Evolutionary conservation across 2,113 vertebrate species (phyloP).

Genomic region (Tachysurus vachellii): DNA sequence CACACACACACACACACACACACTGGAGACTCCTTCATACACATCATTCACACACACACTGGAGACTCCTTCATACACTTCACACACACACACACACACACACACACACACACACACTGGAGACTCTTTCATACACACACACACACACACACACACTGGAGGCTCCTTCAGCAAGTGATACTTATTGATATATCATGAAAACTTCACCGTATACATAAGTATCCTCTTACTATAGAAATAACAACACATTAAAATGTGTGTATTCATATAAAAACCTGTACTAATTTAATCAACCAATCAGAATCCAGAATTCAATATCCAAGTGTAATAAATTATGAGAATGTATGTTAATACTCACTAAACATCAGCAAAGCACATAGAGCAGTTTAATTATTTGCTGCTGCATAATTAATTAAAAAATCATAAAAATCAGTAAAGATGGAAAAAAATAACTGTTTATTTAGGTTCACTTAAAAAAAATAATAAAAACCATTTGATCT

Average conservation of each 20-base stretch:
- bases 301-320: neutral
- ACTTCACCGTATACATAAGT: neutral
- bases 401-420: neutral
- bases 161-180: no score
- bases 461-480: slow-evolving; percentile 42
- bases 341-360: neutral
- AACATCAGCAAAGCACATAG: neutral
- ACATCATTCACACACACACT: no score
- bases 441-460: slow-evolving; percentile 53
- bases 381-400: neutral
- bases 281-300: neutral
- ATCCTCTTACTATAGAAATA: neutral
- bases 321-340: neutral
- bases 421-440: slow-evolving; percentile 27
- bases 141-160: no score
- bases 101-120: no score
- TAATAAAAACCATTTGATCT: neutral
- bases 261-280: neutral
- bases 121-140: no score
- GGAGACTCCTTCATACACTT: no score
- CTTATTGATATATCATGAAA: neutral
- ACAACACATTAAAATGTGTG: neutral
- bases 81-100: no score
- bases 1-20: no score
- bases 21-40: no score